Evolutionary conservation across 2,888 invertebrate genomes (phyloP), one percentile per base, ranked within the genome.

Genomic region (Petrolisthes cinctipes): DNA sequence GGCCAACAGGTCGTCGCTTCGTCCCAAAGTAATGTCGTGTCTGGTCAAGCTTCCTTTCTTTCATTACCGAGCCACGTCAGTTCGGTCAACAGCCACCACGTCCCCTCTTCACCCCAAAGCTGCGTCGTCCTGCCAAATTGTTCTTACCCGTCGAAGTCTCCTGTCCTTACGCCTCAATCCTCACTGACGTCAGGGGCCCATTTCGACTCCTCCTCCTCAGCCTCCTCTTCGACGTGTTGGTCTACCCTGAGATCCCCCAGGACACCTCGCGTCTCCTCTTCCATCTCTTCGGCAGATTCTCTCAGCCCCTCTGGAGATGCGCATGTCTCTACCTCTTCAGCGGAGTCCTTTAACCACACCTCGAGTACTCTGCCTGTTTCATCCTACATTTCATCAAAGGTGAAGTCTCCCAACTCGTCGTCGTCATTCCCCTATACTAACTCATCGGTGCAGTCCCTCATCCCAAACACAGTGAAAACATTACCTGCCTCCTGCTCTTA

Each of bases 131-230:
- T 82, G 82, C 56, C 80, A 66, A 23, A 61, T 66, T 82, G 79
- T 20, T 82, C 82, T 56, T 11, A 81, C n/a, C 37, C 73, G 17
- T 71, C 54, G 7, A 57, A 56, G 23, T 73, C 68, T 73, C 76
- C 82, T 37, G 5, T 57, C 73, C 51, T 66, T 57, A 76, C 82
- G 75, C 81, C 82, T 17, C 56, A 76, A 86, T 86, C 86, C 82
- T 86, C 86, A 6, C 81, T 81, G 81, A 76, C 66, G 51, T 79
- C 82, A 73, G 76, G 82, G 75, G 75, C 86, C 53, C 82, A 81
- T 61, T 81, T 61, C 37, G 81, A 68, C 51, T 86, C 81, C 20
- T 86, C 76, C 20, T 82, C 82, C 68, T 66, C 78, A n/a, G 78
- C 78, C 78, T 83, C 66, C n/a, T n/a, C n/a, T n/a, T n/a, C 37